Conservation (phyloP, 2,888 invertebrate species). For the Tineola bisselliella region DNA sequence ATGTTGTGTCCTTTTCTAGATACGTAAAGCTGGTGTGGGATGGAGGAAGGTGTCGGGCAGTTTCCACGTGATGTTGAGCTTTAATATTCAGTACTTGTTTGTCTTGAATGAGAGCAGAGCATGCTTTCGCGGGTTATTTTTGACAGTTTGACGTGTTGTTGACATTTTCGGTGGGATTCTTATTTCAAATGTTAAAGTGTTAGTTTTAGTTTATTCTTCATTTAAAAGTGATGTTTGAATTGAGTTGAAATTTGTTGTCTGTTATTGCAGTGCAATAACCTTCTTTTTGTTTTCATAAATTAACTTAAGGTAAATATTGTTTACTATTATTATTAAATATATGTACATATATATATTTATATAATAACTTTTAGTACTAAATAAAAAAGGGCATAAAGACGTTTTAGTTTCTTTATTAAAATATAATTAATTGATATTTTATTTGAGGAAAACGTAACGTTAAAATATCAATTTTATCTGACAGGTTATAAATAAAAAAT, state of each 20-base stretch:
- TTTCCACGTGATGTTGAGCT: constrained; percentile 56
- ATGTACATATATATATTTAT: too few relatives aligned
- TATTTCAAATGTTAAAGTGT: constrained; percentile 22
- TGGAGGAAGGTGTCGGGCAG: background rate
- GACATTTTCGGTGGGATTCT: constrained; percentile 49
- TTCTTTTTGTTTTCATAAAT: constrained; percentile 30
- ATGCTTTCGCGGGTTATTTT: constrained; percentile 40
- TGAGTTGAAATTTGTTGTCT: constrained; percentile 48
- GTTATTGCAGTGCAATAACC: constrained; percentile 63
- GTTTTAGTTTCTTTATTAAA: too few relatives aligned
- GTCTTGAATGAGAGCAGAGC: constrained; percentile 54
- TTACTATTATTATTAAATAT: background rate
- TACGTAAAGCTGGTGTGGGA: constrained; percentile 17
- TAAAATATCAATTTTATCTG: too few relatives aligned
- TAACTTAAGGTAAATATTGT: constrained; percentile 39
- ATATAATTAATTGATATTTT: too few relatives aligned
- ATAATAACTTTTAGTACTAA: too few relatives aligned
- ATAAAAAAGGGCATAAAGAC: too few relatives aligned
- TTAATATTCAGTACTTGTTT: constrained; percentile 64
- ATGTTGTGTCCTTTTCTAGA: constrained; percentile 38
- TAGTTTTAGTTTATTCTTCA: too few relatives aligned
- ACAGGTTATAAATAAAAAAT: too few relatives aligned
- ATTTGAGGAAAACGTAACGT: too few relatives aligned
- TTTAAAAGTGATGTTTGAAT: constrained; percentile 46
- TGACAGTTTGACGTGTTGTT: constrained; percentile 57